Base-by-base conservation (phyloP, 2,797 vertebrate species). In the Apodemus agrarius region DNA sequence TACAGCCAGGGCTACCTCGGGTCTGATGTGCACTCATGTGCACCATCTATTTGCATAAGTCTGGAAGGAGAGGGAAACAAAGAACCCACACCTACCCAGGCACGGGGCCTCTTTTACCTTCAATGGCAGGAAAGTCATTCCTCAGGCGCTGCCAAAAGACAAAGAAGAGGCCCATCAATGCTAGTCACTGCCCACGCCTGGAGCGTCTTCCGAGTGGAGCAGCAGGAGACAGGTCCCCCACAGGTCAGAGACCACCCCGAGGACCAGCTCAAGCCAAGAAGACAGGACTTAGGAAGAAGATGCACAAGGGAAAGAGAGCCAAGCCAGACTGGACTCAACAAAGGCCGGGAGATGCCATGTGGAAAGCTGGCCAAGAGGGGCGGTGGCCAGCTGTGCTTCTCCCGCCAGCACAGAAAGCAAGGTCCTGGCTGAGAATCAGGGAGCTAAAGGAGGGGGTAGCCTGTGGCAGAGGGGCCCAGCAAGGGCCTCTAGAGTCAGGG, bases 101-200 rank as follows among this genome's bases (percentile, higher is more conserved):
- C 90, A 92, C 72, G 97, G 87, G 76, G 74, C 22, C 6, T 1
- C 81, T 65, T 98, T 93, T 99, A 99, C 99, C 99, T 97, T 99
- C 99, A 98, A 99, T 99, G 94, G 98, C 98, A 21, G 98, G 99
- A 96, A 99, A 99, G 92, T 98, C 98, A 96, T 97, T 99, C 90
- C 98, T 94, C 65, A 67, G 98, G 92, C 98, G 98, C 98, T 99
- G 98, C 98, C 99, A 98, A 95, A 97, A 98, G 88, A 98, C 94
- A 97, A 86, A 16, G 49, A 78, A 2, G 78, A 97, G 80, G 61
- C 37, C 65, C 19, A 5, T 98, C 91, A 97, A 29, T 11, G 40
- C 65, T 37, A 3, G 79, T 69, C 65, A n/a, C 59, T 31, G 1
- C 26, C 89, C 24, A 26, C 40, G 2, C 34, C 22, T 0, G 0